phyloP scores from a whole-genome alignment of 2,888 invertebrate species.

The Dione vanillae region DNA sequence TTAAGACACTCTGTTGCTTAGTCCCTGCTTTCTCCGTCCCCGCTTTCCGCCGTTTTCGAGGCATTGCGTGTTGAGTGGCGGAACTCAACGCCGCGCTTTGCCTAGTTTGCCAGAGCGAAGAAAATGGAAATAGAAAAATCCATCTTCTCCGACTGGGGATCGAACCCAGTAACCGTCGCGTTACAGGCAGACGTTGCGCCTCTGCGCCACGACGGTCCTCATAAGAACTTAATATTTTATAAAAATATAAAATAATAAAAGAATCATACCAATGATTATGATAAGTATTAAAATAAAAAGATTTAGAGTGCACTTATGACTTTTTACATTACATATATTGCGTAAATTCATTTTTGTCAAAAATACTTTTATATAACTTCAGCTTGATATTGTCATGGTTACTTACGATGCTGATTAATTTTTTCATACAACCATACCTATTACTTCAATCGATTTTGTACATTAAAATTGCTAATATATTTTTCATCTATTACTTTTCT shows the following conservation, averaged over 20 bases:
- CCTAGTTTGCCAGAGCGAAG: too few relatives aligned
- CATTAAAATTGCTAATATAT: not conserved
- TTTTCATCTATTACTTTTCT: not conserved
- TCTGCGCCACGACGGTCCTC: too few relatives aligned
- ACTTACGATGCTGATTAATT: slow-evolving; percentile 4
- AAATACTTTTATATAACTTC: not conserved
- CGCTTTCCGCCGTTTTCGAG: too few relatives aligned
- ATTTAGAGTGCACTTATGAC: not conserved
- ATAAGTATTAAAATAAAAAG: not conserved
- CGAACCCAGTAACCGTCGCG: too few relatives aligned
- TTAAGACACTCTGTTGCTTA: too few relatives aligned
- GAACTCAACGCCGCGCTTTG: too few relatives aligned
- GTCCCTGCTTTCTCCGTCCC: too few relatives aligned
- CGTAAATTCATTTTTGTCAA: slow-evolving; percentile 5
- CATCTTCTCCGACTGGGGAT: too few relatives aligned
- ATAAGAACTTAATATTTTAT: not conserved
- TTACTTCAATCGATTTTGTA: not conserved
- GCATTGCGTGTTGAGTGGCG: too few relatives aligned
- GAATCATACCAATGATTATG: slow-evolving; percentile 1
- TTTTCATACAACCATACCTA: not conserved
- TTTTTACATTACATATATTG: not conserved
- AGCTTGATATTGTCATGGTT: not conserved
- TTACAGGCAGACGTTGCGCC: too few relatives aligned
- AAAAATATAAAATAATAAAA: not conserved
- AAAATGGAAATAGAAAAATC: too few relatives aligned